Base-by-base conservation (phyloP, 1,140 invertebrate genomes). In the Schmidtea mediterranea region DNA sequence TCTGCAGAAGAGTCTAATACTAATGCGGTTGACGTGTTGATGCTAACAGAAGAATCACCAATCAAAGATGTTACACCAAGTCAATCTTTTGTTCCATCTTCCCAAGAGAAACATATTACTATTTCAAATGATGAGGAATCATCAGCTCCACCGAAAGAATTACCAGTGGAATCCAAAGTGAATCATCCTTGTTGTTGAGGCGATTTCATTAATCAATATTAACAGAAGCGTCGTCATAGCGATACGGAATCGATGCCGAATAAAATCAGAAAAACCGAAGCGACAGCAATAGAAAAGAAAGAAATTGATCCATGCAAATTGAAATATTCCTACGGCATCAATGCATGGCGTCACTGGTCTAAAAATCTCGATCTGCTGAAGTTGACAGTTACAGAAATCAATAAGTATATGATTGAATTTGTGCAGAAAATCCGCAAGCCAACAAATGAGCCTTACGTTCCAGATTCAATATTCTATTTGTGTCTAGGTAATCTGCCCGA, bases 261-360 rank as follows among this genome's bases (percentile, higher is more conserved):
- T 41, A 16, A 41, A 21, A 3, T 6, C 3, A 41, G 39, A 18
- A 21, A 41, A 41, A 6, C 8, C 3, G 19, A 41, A 5, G n/a
- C 15, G 39, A 16, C 19, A 6, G 5, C n/a, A 21, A n/a, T 26
- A 21, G 15, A 18, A n/a, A 41, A 41, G n/a, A 41, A 41, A n/a
- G 19, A 18, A 8, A 8, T 5, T 21, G 26, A 32, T 32, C 26
- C 26, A 6, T 32, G 26, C 8, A 22, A 38, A 15, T 16, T 52
- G 18, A 52, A 52, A 41, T 51, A 46, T 26, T 52, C 49, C 6
- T 52, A 46, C 32, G 52, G 49, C 3, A 22, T 52, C 5, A 52
- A 46, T 15, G 52, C 52, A 2, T 52, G 52, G 52, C 39, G 26
- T 15, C 23, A 51, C n/a, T 52, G 52, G 52, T 15, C 36, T 1